These are phyloP conservation scores for Cygnus olor DNA, from an alignment of 2,797 vertebrate genomes.

Conservation along the genomic window DNA sequence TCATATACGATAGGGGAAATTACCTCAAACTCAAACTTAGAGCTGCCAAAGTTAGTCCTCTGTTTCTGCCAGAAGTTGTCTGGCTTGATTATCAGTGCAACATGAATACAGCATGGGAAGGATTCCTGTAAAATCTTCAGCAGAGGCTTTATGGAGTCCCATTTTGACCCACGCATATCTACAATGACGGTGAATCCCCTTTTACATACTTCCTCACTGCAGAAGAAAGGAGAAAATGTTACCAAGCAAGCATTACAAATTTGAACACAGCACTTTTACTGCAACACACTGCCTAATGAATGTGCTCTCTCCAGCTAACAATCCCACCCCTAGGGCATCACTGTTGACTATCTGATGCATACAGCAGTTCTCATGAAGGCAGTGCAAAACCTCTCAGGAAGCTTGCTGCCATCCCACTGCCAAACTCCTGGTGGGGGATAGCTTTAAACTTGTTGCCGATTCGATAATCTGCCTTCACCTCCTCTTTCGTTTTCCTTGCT, in stretches of 20 bases:
- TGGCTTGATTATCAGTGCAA: slow-evolving; percentile 96
- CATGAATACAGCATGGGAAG: slow-evolving; percentile 89
- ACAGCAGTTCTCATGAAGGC: not conserved
- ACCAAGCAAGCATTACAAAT: not conserved
- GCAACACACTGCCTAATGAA: not conserved
- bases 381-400: not conserved
- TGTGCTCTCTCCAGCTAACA: rapidly evolving
- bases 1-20: not conserved
- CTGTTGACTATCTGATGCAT: not conserved
- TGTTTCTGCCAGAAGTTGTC: slow-evolving; percentile 99
- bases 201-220: slow-evolving; percentile 94
- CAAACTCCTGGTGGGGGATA: not conserved
- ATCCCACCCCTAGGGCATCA: not conserved
- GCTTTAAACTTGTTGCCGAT: not conserved
- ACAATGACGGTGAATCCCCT: slow-evolving; percentile 98
- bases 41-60: slow-evolving; percentile 98
- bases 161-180: slow-evolving; percentile 99
- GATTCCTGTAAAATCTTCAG: slow-evolving; percentile 98
- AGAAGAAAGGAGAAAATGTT: slow-evolving; percentile 46
- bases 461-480: not conserved
- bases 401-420: not conserved
- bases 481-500: not conserved
- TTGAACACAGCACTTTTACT: not conserved
- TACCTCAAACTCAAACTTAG: slow-evolving; percentile 99
- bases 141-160: slow-evolving; percentile 99